Evolutionary conservation across 2,888 invertebrate genomes (phyloP), one percentile per base, ranked within the genome.

Genomic region (Caenorhabditis sp.): DNA sequence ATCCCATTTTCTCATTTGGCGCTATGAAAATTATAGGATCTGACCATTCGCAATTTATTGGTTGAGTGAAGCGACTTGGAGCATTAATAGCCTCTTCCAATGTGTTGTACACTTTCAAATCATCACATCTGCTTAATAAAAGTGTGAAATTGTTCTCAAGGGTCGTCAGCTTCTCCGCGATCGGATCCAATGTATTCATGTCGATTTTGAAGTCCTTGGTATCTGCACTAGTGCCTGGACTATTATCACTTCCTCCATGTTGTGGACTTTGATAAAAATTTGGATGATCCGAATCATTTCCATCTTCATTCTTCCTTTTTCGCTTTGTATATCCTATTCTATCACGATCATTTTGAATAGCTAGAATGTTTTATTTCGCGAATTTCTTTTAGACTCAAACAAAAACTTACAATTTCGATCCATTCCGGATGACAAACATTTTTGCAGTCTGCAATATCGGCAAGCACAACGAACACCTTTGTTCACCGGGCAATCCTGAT

Each of bases 381-480:
- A n/a, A n/a, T 4, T 31, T 31, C 31, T 31, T 4, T 31, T 31
- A 4, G 31, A 31, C 10, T 31, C 5, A 31, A 31, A 60, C 23
- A 57, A 53, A 62, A 36, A 50, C 21, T 38, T 58, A 85, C 85
- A 77, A 63, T 84, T 84, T 59, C 70, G 73, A 38, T 85, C 83
- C 86, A 86, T 86, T 26, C 86, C 86, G 17, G 84, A 83, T 21
- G 73, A 61, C 17, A 84, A 70, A 74, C 79, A 79, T 70, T 79
- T 79, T 59, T 81, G 76, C 20, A 87, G 77, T 23, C 87, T 78
- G 68, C 87, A 87, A 49, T 80, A 76, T 7, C 87, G 76, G 57
- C 87, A 87, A 1, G 85, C 85, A 70, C 86, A 86, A 49, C 86
- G 71, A 17, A 87, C 87, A 25, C 83, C 84, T 76, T 87, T 87